A percentile compares a stretch with the other conserved stretches of the same genome.
Evolutionary conservation across 2,113 vertebrate species (phyloP).

Genomic region (Lagopus muta): DNA sequence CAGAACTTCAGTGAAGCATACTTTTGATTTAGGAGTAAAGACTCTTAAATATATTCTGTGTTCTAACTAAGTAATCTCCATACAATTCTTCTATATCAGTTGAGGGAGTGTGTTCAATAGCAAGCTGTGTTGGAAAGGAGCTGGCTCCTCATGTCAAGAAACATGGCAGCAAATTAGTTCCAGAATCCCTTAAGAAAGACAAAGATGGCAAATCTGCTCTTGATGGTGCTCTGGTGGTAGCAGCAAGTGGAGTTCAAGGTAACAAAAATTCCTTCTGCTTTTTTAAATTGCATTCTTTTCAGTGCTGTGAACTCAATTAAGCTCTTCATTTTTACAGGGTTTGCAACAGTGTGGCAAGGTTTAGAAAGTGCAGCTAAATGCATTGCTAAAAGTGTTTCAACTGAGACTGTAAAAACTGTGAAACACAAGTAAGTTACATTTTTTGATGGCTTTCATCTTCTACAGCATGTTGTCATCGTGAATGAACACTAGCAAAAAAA

Average conservation of each 20-base stretch:
- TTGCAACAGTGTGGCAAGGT: conserved; percentile 96
- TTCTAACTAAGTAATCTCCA: conserved; percentile 4
- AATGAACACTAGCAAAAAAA: neutral
- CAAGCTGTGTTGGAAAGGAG: conserved; percentile 89
- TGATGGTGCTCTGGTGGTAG: conserved; percentile 95
- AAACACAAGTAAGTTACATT: conserved; percentile 89
- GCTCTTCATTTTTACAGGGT: conserved; percentile 78
- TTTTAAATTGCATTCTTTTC: neutral
- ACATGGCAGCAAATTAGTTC: conserved; percentile 93
- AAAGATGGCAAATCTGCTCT: conserved; percentile 91
- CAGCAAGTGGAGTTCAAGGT: conserved; percentile 97
- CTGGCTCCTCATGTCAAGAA: conserved; percentile 95
- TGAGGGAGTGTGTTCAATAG: conserved; percentile 91
- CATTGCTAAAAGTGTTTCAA: conserved; percentile 90
- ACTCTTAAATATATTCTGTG: neutral
- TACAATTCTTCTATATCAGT: conserved; percentile 76
- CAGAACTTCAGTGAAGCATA: neutral
- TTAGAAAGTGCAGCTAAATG: conserved; percentile 93
- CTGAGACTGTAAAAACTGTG: conserved; percentile 93
- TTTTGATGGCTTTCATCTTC: conserved; percentile 11
- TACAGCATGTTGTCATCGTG: neutral
- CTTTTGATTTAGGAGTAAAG: neutral
- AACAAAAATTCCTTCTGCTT: conserved; percentile 16
- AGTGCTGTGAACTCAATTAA: neutral
- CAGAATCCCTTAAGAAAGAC: conserved; percentile 96